phyloP scores from a whole-genome alignment of 2,888 invertebrate genomes.

The Drosophila buzzatii region DNA sequence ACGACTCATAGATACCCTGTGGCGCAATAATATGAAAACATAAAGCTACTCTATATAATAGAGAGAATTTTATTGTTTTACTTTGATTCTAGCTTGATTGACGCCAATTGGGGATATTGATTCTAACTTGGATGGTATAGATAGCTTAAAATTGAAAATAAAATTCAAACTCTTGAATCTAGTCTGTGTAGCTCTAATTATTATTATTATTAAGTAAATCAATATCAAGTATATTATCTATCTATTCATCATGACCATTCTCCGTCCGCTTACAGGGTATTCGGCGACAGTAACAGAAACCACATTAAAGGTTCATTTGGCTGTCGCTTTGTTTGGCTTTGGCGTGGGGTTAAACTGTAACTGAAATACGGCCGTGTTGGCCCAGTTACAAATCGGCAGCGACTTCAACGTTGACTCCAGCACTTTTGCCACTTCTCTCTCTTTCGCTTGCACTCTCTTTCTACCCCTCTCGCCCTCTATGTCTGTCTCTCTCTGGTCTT shows the following conservation, averaged over 20 bases:
- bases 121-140: neutral
- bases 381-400: conserved; percentile 71
- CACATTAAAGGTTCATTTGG: conserved; percentile 80
- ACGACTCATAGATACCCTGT: conserved; percentile 29
- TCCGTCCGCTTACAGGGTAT: neutral
- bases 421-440: conserved; percentile 74
- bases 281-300: conserved; percentile 40
- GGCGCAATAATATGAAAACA: neutral
- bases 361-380: conserved; percentile 64
- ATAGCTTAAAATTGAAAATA: neutral
- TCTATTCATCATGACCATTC: neutral
- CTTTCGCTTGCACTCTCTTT: conserved; percentile 3
- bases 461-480: conserved; percentile 2
- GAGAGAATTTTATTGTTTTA: neutral
- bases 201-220: too few species aligned
- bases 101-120: neutral
- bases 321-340: conserved; percentile 75
- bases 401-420: conserved; percentile 40
- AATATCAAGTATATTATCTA: too few species aligned
- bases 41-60: neutral
- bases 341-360: conserved; percentile 75
- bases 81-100: neutral
- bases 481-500: conserved; percentile 23
- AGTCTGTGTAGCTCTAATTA: too few species aligned
- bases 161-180: too few species aligned